Evolutionary conservation across 2,113 vertebrate genomes (phyloP), one percentile per base, ranked within the genome.

Genomic region (Rhynchomys soricoides): DNA sequence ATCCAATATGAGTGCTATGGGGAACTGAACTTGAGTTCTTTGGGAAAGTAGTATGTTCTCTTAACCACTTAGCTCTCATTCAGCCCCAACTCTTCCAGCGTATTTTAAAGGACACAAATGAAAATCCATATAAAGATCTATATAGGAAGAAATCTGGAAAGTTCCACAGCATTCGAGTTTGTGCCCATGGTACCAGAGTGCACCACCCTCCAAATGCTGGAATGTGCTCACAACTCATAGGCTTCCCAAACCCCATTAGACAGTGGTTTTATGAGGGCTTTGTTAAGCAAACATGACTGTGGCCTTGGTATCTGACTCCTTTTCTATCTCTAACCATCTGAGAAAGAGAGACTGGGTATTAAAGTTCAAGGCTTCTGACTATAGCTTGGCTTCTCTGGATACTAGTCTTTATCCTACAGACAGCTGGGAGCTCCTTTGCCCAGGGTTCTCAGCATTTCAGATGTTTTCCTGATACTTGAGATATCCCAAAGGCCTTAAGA

Each of bases 171-270:
- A 62, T 16, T 0, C 0, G 0, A 64, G 21, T 45, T 62, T 64
- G 57, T 64, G 15, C 52, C 21, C 15, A 21, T 86, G 40, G 9
- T 26, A 66, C 62, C 10, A 3, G 9, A 45, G 29, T 45, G 15
- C n/a, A 85, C 9, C 3, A 15, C 40, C 2, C 22, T 19, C 26
- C 48, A 19, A 24, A 1, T 1, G 12, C 10, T 10, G 7, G 40
- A 17, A 66, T 21, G 17, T 22, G 31, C 22, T 50, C 10, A 70
- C 9, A 66, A 70, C 64, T 52, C 64, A 87, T 43, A 26, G 45
- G 45, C 7, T n/a, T 52, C 43, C 16, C 11, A 70, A 52, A 21
- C 29, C 29, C 19, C n/a, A 43, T 12, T 7, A 31, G 1, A 16
- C 34, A 15, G 8, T 43, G 21, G 59, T 48, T 48, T 31, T 48